phyloP scores from a whole-genome alignment of 2,113 vertebrate species.

The Drymodes brunneopygia region DNA sequence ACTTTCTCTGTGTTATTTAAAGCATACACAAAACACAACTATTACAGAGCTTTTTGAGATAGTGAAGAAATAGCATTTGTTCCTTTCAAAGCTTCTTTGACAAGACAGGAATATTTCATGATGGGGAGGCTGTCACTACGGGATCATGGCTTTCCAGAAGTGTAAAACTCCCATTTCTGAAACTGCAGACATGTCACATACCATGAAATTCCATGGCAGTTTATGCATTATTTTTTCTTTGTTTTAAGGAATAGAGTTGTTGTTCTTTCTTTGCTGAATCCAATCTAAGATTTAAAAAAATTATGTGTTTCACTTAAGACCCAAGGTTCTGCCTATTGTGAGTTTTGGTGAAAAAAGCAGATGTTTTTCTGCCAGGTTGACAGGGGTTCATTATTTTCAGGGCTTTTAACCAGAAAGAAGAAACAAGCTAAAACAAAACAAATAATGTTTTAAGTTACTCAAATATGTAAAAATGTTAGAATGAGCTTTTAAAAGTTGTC shows the following conservation, averaged over 20 bases:
- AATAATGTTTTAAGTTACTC: not conserved
- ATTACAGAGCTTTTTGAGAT: not conserved
- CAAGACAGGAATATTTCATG: not conserved
- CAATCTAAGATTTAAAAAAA: not conserved
- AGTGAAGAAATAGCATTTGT: slow-evolving; percentile 1
- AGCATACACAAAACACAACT: not conserved
- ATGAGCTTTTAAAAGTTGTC: not conserved
- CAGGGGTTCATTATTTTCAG: not conserved
- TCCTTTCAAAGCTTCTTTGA: slow-evolving; percentile 20
- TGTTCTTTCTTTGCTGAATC: not conserved
- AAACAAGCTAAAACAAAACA: not conserved
- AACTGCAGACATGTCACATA: not conserved
- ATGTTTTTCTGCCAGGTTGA: not conserved
- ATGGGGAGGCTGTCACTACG: not conserved
- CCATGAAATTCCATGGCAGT: not conserved
- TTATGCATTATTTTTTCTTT: not conserved
- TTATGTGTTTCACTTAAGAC: not conserved
- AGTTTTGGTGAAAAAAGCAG: not conserved
- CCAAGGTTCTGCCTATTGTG: not conserved
- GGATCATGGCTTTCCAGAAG: not conserved
- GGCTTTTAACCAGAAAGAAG: not conserved
- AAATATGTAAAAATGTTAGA: not conserved
- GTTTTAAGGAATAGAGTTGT: not conserved
- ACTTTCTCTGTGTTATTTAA: slow-evolving; percentile 2
- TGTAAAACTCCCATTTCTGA: not conserved